phyloP scores from a whole-genome alignment of 2,888 invertebrate genomes.

The Julus scandinavius region DNA sequence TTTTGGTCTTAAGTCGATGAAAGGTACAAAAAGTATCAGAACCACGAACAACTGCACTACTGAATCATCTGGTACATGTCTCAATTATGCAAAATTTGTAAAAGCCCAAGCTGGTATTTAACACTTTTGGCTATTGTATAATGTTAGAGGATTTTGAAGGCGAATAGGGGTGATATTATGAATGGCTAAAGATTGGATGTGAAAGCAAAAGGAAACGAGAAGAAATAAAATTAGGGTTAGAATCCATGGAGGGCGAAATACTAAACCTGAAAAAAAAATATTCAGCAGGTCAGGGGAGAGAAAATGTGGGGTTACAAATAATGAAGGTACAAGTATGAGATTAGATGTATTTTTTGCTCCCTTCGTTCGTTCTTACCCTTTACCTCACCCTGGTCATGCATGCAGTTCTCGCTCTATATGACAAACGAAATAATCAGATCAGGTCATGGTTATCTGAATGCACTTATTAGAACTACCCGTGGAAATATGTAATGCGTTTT shows the following conservation, averaged over 20 bases:
- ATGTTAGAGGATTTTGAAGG: background rate
- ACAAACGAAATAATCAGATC: conserved; percentile 28
- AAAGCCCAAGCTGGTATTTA: background rate
- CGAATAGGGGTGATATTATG: background rate
- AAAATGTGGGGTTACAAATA: background rate
- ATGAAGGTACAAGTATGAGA: background rate
- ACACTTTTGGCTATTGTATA: background rate
- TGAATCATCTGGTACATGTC: conserved; percentile 28
- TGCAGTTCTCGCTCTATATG: background rate
- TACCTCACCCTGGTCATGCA: background rate
- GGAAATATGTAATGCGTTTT: background rate
- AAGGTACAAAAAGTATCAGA: background rate
- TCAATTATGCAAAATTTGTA: conserved; percentile 36
- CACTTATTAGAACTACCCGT: background rate
- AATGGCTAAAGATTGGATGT: background rate
- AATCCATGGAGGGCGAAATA: background rate
- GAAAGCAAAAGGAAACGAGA: background rate
- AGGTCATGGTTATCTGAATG: conserved; percentile 15
- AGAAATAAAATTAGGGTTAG: background rate
- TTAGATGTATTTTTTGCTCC: background rate
- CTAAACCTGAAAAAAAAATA: conserved; percentile 1
- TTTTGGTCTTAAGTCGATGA: background rate
- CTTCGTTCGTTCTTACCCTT: conserved; percentile 15
- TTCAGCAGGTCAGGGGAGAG: background rate
- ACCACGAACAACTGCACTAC: background rate